Conservation (phyloP, 2,113 vertebrate species). For the Anguilla japonica region DNA sequence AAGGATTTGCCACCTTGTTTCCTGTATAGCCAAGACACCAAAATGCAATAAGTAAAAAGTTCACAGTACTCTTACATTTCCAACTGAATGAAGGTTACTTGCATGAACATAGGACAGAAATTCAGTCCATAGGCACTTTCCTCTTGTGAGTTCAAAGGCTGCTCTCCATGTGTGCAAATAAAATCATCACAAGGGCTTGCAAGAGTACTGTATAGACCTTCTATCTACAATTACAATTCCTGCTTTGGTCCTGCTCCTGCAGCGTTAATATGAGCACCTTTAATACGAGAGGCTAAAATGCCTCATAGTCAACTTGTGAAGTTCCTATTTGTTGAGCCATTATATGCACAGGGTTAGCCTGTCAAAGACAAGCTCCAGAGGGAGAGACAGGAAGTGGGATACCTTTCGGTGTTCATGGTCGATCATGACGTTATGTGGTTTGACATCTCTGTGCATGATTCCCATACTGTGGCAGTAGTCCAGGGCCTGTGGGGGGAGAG, state of each 20-base stretch:
- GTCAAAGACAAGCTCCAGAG: not conserved
- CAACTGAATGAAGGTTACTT: not conserved
- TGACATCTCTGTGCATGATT: slow-evolving; percentile 62
- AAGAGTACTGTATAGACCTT: not conserved
- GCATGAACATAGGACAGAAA: no score
- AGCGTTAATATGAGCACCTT: not conserved
- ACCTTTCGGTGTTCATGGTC: slow-evolving; percentile 64
- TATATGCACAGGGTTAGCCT: not conserved
- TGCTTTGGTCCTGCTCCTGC: not conserved
- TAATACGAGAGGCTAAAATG: not conserved
- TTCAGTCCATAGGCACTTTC: no score
- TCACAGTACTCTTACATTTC: not conserved
- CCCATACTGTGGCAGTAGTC: slow-evolving; percentile 65
- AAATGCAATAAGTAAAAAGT: not conserved
- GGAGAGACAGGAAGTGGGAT: not conserved
- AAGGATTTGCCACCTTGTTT: not conserved
- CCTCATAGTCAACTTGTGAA: not conserved
- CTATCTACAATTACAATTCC: not conserved
- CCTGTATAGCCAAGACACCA: slow-evolving; percentile 8
- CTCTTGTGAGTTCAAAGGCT: not conserved
- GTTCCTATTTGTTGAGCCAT: not conserved
- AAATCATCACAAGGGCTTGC: no score
- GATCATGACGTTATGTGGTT: slow-evolving; percentile 62
- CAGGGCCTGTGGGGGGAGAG: slow-evolving; percentile 43
- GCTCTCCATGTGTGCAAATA: not conserved